phyloP scores from a whole-genome alignment of 1,140 invertebrate genomes.

The Dryas iulia region DNA sequence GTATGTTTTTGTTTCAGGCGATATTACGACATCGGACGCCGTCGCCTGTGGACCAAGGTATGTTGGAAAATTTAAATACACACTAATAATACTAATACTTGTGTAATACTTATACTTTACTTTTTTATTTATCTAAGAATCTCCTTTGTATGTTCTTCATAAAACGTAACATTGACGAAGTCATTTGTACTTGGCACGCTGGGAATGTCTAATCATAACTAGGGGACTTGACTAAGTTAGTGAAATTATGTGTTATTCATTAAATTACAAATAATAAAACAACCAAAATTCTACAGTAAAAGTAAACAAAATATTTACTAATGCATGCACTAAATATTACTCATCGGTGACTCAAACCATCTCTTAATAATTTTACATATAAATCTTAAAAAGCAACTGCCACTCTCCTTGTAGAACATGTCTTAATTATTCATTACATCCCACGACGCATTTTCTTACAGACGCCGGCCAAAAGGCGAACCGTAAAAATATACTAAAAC shows the following conservation, averaged over 20 bases:
- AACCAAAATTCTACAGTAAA: neutral
- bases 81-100: too few species aligned
- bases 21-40: slow-evolving; percentile 69
- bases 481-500: slow-evolving; percentile 74
- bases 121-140: too few species aligned
- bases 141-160: too few species aligned
- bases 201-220: too few species aligned
- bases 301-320: neutral
- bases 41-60: slow-evolving; percentile 74
- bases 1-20: slow-evolving; percentile 70
- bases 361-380: slow-evolving; percentile 5
- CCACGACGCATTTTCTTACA: slow-evolving; percentile 54
- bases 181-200: too few species aligned
- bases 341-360: neutral
- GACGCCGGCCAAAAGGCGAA: slow-evolving; percentile 57
- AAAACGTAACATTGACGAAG: too few species aligned
- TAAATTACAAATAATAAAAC: neutral
- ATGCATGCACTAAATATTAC: too few species aligned
- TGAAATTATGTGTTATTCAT: too few species aligned
- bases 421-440: slow-evolving; percentile 77
- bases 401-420: slow-evolving; percentile 49
- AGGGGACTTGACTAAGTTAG: too few species aligned
- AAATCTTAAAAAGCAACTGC: slow-evolving; percentile 30
- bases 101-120: too few species aligned
- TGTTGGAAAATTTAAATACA: slow-evolving; percentile 23